Conservation (phyloP, 2,888 invertebrate species). For the Heliconius hortense region DNA sequence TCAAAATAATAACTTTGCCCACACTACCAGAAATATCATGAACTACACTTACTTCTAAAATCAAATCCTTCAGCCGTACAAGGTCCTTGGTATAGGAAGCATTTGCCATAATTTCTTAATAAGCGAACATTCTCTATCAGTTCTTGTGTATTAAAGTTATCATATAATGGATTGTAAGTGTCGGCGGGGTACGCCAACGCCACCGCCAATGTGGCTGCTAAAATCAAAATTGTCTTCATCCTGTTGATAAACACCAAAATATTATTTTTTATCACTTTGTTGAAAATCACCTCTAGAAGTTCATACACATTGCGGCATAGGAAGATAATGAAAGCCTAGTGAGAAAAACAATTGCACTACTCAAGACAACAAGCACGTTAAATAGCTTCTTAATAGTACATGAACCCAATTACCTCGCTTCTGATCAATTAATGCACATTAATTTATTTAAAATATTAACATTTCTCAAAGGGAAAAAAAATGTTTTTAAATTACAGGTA, state of each 20-base stretch:
- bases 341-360: background rate
- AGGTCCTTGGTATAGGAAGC: slow-evolving; percentile 84
- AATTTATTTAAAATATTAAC: too few species aligned
- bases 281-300: background rate
- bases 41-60: slow-evolving; percentile 83
- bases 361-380: background rate
- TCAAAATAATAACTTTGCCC: background rate
- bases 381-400: too few species aligned
- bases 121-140: slow-evolving; percentile 84
- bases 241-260: slow-evolving; percentile 35
- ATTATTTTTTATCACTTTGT: slow-evolving; percentile 8
- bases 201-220: slow-evolving; percentile 49
- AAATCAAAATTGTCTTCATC: slow-evolving; percentile 45
- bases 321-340: background rate
- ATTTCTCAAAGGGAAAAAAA: too few species aligned
- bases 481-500: too few species aligned
- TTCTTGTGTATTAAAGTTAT: slow-evolving; percentile 85
- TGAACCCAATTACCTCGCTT: too few species aligned
- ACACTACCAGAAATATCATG: background rate
- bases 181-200: slow-evolving; percentile 65
- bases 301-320: too few species aligned
- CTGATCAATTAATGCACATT: too few species aligned
- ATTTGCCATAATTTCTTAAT: slow-evolving; percentile 85
- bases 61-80: slow-evolving; percentile 87
- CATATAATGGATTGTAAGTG: slow-evolving; percentile 84